Conservation (phyloP, 2,113 vertebrate species). For the Alligator sinensis region DNA sequence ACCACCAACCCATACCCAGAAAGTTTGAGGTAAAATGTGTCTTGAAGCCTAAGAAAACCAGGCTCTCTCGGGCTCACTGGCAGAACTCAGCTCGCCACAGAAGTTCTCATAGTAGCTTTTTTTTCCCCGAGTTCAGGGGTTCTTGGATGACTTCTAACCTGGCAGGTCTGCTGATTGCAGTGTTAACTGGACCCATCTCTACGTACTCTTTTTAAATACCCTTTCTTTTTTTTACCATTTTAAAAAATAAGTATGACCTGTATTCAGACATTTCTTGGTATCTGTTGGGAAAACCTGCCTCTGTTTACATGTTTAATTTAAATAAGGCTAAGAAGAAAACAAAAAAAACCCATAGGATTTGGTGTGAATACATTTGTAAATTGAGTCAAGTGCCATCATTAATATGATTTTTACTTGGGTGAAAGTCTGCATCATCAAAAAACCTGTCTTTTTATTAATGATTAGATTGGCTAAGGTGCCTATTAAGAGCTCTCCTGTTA, state of each 20-base stretch:
- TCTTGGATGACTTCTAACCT: not conserved
- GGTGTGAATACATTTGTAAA: constrained; percentile 48
- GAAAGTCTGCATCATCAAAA: constrained; percentile 39
- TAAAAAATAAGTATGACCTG: constrained; percentile 8
- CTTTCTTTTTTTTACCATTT: constrained; percentile 30
- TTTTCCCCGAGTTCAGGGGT: no score
- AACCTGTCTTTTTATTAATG: constrained; percentile 16
- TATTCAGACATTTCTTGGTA: constrained; percentile 12
- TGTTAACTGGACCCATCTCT: constrained; percentile 26
- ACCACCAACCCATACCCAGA: no score
- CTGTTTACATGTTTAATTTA: constrained; percentile 26
- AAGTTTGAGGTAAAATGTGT: no score
- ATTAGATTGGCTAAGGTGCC: not conserved
- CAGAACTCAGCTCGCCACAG: no score
- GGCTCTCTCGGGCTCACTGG: no score
- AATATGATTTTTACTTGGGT: constrained; percentile 52
- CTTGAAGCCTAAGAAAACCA: no score
- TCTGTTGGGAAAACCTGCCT: not conserved
- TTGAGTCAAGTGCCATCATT: constrained; percentile 47
- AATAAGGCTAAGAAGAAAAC: constrained; percentile 28
- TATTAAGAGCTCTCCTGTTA: not conserved
- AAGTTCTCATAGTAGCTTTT: no score
- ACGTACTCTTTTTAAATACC: no score
- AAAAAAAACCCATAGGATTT: constrained; percentile 60
- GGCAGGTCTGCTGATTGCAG: constrained; percentile 25